Conservation (phyloP, 2,888 invertebrate species). For the Ectemnius cavifrons region DNA sequence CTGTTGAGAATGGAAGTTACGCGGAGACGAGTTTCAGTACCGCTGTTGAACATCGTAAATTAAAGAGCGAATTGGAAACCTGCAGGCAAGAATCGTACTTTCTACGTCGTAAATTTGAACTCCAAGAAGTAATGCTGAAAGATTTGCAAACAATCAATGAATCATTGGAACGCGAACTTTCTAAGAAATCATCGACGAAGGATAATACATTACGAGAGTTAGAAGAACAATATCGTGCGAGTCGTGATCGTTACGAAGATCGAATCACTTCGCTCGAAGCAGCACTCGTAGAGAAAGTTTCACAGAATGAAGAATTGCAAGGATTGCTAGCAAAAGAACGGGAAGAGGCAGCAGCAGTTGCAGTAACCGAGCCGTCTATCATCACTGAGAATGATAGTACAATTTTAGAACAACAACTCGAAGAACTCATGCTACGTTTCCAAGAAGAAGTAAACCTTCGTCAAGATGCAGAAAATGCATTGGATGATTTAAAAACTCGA, state of each 20-base stretch:
- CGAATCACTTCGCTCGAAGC: conserved; percentile 27
- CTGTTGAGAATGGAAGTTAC: conserved; percentile 16
- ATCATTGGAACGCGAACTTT: not conserved
- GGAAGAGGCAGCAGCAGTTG: not conserved
- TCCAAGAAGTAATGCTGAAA: conserved; percentile 46
- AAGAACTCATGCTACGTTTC: conserved; percentile 42
- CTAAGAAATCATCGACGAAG: not conserved
- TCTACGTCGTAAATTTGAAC: conserved; percentile 56
- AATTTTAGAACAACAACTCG: conserved; percentile 34
- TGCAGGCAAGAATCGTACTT: conserved; percentile 61
- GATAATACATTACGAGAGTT: conserved; percentile 13
- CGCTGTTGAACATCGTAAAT: not conserved
- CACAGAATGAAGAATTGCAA: conserved; percentile 33
- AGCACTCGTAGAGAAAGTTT: not conserved
- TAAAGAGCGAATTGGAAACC: conserved; percentile 49
- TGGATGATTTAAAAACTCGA: conserved; percentile 36
- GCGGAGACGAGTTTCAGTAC: not conserved
- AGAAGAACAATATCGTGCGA: conserved; percentile 40
- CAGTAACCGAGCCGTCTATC: not conserved
- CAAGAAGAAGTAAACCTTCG: conserved; percentile 34
- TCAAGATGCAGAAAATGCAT: conserved; percentile 39
- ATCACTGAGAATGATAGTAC: conserved; percentile 29
- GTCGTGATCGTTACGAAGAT: conserved; percentile 30
- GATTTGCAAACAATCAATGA: conserved; percentile 54
- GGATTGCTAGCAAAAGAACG: conserved; percentile 29